Base-by-base conservation (phyloP, 2,797 vertebrate species). In the Tangara arthus region DNA sequence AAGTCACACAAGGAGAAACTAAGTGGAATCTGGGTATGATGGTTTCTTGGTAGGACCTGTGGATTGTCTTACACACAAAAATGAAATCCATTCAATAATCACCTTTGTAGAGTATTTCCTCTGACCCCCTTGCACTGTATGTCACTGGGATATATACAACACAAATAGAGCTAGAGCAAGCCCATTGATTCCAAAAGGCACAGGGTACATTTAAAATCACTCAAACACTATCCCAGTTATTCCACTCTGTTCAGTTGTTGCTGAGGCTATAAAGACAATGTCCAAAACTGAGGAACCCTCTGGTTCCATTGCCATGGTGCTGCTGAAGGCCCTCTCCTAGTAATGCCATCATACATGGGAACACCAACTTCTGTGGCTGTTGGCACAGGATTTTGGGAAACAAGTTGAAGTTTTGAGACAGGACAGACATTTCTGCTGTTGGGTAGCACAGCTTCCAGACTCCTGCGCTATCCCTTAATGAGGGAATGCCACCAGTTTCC, bases 291-390 rank as follows among this genome's bases (percentile, higher is more conserved):
- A 87, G 32, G 7, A 52, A 46, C 7, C 15, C 39, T 35, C 73
- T 47, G 55, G 6, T 15, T 72, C 60, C 23, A 23, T 5, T 53
- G 30, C 12, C 15, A 5, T 3, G 41, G 23, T 8, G 5, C 1
- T 82, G 50, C 27, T 76, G 57, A 32, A 55, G 16, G 17, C 37
- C 15, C 9, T 71, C 15, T n/a, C 35, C 72, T 21, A 15, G 11
- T 24, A 28, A 47, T 1, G 10, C 12, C 57, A n/a, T 26, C 1
- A 1, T 5, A 28, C 11, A 4, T 15, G 27, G n/a, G 26, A 52
- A 6, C 21, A 32, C 16, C 44, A 65, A 47, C 20, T 7, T 28
- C 46, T 42, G 7, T 6, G 2, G 8, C 2, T 72, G 50, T 1
- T 15, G 9, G 24, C 3, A 10, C 4, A 59, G 24, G 28, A 41